These are phyloP conservation scores for Denticeps clupeoides DNA, from an alignment of 2,797 vertebrate species.

Conservation along the genomic window DNA sequence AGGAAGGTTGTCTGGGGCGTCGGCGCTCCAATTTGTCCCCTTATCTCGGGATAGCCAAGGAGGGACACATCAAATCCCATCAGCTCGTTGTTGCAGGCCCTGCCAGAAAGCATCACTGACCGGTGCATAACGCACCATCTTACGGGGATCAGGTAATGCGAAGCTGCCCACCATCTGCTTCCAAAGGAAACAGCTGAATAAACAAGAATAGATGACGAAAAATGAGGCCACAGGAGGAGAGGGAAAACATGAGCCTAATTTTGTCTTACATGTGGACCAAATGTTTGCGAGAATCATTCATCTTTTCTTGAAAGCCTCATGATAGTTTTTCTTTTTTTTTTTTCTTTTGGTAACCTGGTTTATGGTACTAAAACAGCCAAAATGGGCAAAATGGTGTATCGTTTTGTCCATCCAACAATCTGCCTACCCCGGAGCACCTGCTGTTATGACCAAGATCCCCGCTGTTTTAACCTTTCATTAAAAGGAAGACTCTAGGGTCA, in stretches of 20 bases:
- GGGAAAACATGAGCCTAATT: no score
- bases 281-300: no score
- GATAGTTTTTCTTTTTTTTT: no score
- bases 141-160: not conserved
- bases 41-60: not conserved
- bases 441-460: not conserved
- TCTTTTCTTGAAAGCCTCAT: no score
- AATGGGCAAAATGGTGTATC: no score
- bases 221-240: not conserved
- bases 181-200: not conserved
- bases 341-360: no score
- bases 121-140: not conserved
- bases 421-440: no score
- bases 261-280: no score
- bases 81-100: not conserved
- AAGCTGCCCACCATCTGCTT: not conserved
- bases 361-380: no score
- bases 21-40: not conserved
- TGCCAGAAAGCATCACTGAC: not conserved
- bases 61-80: not conserved
- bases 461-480: not conserved
- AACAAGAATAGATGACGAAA: not conserved
- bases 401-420: no score
- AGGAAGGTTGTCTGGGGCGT: not conserved
- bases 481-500: not conserved